phyloP scores from a whole-genome alignment of 2,797 vertebrate species.

The Gadopsis bispinosus region DNA sequence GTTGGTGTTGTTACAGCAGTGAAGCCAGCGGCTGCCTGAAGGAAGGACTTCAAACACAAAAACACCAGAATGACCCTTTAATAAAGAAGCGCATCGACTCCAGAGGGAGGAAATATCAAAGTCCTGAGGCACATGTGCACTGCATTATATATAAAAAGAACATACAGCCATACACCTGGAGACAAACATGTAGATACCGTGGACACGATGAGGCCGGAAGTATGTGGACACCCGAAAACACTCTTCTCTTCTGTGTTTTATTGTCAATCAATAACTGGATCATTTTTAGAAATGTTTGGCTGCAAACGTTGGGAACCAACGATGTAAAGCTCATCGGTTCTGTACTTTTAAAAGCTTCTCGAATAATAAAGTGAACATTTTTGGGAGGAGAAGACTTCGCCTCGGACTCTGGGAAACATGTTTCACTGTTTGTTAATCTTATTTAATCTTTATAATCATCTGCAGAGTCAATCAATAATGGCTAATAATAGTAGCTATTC shows the following conservation, averaged over 20 bases:
- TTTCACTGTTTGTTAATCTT: neutral
- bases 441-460: neutral
- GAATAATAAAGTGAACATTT: neutral
- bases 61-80: conserved; percentile 32
- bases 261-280: no score
- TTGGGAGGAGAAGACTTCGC: no score
- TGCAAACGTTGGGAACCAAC: no score
- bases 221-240: conserved; percentile 2
- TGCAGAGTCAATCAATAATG: neutral
- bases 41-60: neutral
- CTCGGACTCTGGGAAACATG: no score
- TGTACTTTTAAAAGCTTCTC: no score
- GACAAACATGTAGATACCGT: neutral
- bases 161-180: neutral
- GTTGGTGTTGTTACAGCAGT: no score
- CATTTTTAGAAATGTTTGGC: no score
- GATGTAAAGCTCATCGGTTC: no score
- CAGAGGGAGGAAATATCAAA: conserved; percentile 4
- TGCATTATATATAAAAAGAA: neutral
- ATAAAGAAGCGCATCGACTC: neutral
- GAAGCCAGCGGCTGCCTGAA: neutral
- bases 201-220: conserved; percentile 1
- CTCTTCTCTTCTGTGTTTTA: neutral
- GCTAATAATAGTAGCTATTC: no score
- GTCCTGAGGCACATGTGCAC: conserved; percentile 39